Conservation (phyloP, 2,888 invertebrate species). For the Apodemia zela region DNA sequence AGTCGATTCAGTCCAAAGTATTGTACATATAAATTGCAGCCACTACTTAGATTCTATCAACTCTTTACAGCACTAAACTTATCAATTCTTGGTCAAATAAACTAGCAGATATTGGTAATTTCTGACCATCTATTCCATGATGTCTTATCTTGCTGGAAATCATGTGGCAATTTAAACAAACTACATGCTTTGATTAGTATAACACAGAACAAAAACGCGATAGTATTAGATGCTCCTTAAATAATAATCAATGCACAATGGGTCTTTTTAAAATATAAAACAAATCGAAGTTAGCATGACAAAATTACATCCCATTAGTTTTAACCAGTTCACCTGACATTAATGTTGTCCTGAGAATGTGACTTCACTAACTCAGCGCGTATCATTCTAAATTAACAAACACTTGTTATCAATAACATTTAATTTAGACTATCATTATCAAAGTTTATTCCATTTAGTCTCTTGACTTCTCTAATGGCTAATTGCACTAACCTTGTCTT, state of each 20-base stretch:
- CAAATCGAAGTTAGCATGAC: background rate
- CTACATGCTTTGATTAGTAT: constrained; percentile 11
- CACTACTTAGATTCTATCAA: too few relatives aligned
- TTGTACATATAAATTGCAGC: too few relatives aligned
- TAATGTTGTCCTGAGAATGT: constrained; percentile 71
- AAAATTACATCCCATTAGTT: constrained; percentile 27
- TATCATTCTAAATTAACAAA: constrained; percentile 36
- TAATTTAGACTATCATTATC: too few relatives aligned
- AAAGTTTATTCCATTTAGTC: too few relatives aligned
- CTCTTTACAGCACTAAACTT: too few relatives aligned
- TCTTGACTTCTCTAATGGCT: too few relatives aligned
- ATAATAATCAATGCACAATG: background rate
- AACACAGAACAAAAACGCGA: background rate
- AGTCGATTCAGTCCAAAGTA: too few relatives aligned
- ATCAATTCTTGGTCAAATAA: too few relatives aligned
- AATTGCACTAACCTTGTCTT: too few relatives aligned
- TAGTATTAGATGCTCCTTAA: background rate
- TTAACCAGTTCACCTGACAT: constrained; percentile 52
- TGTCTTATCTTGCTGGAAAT: too few relatives aligned
- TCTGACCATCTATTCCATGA: too few relatives aligned
- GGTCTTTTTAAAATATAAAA: background rate
- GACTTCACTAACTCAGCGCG: constrained; percentile 57
- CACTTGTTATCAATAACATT: background rate
- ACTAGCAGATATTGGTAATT: too few relatives aligned
- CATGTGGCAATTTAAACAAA: background rate